Conservation (phyloP, 2,888 invertebrate genomes). For the Maniola hyperantus region DNA sequence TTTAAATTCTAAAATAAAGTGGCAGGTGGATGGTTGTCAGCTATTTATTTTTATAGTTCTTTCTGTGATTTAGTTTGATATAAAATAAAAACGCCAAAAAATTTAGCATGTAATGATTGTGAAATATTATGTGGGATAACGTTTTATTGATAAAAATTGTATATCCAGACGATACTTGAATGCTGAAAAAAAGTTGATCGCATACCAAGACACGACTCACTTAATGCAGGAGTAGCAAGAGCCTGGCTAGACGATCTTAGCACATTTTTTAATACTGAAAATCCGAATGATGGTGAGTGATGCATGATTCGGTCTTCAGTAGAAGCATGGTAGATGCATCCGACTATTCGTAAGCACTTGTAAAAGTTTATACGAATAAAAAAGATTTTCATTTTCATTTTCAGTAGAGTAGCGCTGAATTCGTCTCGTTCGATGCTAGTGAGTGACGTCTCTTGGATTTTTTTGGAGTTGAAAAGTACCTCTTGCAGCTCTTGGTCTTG, state of each 20-base stretch:
- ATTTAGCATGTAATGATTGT: conserved; percentile 65
- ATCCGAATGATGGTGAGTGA: not conserved
- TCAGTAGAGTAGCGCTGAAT: too few species aligned
- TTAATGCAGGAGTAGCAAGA: not conserved
- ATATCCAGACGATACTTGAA: conserved; percentile 32
- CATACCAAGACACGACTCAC: not conserved
- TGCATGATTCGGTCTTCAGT: too few species aligned
- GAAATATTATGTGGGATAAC: conserved; percentile 46
- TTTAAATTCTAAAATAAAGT: conserved; percentile 38
- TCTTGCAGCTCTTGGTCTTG: too few species aligned
- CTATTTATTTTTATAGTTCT: conserved; percentile 52
- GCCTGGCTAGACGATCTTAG: not conserved
- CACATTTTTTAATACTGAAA: not conserved
- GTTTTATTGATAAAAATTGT: conserved; percentile 48
- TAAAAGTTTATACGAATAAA: too few species aligned
- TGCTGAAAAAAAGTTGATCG: conserved; percentile 42
- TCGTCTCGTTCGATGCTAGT: too few species aligned
- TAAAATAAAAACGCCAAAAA: conserved; percentile 67
- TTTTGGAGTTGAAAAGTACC: too few species aligned
- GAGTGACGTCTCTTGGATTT: too few species aligned
- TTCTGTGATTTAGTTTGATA: conserved; percentile 77
- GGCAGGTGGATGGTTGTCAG: conserved; percentile 47
- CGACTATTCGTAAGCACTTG: too few species aligned
- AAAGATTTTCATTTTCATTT: too few species aligned
- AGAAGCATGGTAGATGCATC: too few species aligned